phyloP scores from a whole-genome alignment of 1,140 invertebrate species.

The Sipha flava region DNA sequence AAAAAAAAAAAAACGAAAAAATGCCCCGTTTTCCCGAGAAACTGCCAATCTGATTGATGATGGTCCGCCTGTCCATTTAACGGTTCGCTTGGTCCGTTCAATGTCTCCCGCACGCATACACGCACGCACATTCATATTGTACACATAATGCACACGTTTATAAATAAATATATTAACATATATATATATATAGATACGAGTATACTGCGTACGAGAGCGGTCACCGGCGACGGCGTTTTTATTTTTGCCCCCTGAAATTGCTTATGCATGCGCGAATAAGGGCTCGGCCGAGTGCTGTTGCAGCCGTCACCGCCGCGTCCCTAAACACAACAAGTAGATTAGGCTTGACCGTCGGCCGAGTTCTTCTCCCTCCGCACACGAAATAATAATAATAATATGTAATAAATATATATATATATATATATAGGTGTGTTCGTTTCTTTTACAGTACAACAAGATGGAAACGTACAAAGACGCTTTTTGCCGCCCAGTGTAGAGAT shows the following conservation, averaged over 20 bases:
- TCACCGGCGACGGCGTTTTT: not conserved
- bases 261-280: constrained; percentile 28
- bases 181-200: not conserved
- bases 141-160: not conserved
- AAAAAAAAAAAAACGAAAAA: not conserved
- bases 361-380: not conserved
- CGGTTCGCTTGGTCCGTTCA: constrained; percentile 29
- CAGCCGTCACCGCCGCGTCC: not conserved
- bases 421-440: no score
- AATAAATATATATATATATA: no score
- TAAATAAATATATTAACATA: not conserved
- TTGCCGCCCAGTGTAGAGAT: no score
- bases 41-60: constrained; percentile 33
- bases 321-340: not conserved
- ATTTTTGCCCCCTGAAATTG: constrained; percentile 19
- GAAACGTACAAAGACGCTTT: no score
- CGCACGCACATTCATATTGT: no score
- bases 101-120: not conserved
- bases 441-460: no score
- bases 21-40: constrained; percentile 2
- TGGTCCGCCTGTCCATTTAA: constrained; percentile 30
- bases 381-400: no score
- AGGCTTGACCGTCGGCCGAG: not conserved
- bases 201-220: no score
- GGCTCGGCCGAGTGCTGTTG: not conserved